Conservation (phyloP, 2,113 vertebrate species). For the Aldabrachelys gigantea region DNA sequence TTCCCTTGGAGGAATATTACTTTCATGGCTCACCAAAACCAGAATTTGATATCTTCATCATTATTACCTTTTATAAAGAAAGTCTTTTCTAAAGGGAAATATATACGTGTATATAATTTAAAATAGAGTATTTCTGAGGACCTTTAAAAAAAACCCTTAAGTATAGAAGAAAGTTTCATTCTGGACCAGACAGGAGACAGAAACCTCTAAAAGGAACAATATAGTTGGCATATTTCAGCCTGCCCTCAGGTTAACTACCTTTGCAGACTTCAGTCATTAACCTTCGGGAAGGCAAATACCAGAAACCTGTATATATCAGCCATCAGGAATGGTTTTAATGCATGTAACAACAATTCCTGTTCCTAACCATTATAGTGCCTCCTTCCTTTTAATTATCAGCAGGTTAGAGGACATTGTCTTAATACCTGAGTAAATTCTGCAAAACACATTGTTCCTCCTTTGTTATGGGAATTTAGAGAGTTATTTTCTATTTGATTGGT, state of each 20-base stretch:
- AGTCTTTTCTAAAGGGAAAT: constrained; percentile 7
- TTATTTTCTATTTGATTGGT: neutral
- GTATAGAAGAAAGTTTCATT: neutral
- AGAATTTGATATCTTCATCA: constrained; percentile 51
- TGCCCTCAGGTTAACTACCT: neutral
- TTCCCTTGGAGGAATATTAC: constrained; percentile 65
- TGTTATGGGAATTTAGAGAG: constrained; percentile 26
- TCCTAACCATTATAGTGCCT: constrained; percentile 7
- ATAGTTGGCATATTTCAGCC: constrained; percentile 7
- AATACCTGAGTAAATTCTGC: constrained; percentile 5
- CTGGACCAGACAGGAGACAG: neutral
- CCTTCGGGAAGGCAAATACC: constrained; percentile 44
- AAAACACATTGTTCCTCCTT: neutral
- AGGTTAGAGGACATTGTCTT: constrained; percentile 14
- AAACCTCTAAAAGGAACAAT: constrained; percentile 8
- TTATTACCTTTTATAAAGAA: constrained; percentile 39
- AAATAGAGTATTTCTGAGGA: neutral
- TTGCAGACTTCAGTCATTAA: constrained; percentile 18
- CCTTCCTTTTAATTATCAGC: constrained; percentile 35
- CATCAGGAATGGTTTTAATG: neutral
- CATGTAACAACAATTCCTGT: constrained; percentile 32
- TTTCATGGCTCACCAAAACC: constrained; percentile 51
- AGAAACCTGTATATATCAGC: constrained; percentile 27
- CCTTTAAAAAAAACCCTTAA: neutral
- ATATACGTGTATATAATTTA: neutral